Evolutionary conservation across 1,140 invertebrate species (phyloP), one percentile per base, ranked within the genome.

Genomic region (Pogonognathellus flavescens): DNA sequence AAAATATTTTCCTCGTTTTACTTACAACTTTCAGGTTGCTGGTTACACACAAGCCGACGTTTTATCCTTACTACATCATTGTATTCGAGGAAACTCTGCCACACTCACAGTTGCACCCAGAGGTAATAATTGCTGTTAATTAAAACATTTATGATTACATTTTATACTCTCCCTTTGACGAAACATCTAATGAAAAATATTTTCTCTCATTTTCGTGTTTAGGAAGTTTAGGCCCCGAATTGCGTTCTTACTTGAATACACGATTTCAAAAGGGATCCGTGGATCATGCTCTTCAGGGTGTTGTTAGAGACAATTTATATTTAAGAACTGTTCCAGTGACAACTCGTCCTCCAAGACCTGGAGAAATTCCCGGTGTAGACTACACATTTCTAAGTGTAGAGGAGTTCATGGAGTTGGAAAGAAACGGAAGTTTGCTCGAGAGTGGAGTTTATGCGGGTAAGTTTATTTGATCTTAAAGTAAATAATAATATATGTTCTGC

Each of bases 221-320:
- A 92, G 92, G 91, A 76, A 90, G 89, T 25, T 87, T 93, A 13
- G 92, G 91, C 6, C 90, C 91, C 86, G 93, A 94, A 88, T 89
- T 94, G n/a, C 90, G 93, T 20, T 91, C 93, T 84, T 94, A 93
- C 90, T 89, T 94, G 85, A 93, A 92, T 87, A 92, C 92, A 41
- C 89, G 93, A 85, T 94, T 94, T 90, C 92, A 92, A 83, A 94
- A 94, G 89, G 93, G 93, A 57, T 93, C 93, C 16, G 90, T 93
- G 5, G 94, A 94, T 90, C 93, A 94, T 91, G 93, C 94, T 86
- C 60, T 87, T 14, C 94, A 95, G 89, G 93, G 93, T 87, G 93
- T 93, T 1, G 94, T 95, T 84, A 90, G 94, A 84, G 94, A 95
- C 88, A 95, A 95, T 90, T 90, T 95, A 25, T 95, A 95, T 90